Conservation (phyloP, 2,888 invertebrate species). For the Luperina nickerlii region DNA sequence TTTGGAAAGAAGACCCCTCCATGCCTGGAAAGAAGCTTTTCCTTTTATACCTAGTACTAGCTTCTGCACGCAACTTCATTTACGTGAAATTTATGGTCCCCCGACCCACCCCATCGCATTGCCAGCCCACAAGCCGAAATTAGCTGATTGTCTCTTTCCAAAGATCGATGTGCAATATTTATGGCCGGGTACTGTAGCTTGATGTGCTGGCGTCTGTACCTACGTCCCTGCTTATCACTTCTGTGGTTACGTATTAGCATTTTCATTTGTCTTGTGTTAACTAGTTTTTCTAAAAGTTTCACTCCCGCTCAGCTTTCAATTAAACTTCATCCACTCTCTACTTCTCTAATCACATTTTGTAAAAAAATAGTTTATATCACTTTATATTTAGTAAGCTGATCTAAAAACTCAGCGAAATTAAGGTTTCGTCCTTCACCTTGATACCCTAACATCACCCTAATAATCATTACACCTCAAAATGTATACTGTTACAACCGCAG, state of each 20-base stretch:
- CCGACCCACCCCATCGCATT: too few relatives aligned
- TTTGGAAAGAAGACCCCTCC: too few relatives aligned
- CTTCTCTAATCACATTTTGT: background rate
- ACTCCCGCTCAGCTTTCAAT: background rate
- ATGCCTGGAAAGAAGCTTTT: too few relatives aligned
- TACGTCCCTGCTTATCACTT: background rate
- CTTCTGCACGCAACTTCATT: too few relatives aligned
- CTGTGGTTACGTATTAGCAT: background rate
- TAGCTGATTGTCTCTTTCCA: too few relatives aligned
- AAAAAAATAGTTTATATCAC: background rate
- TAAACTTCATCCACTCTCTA: background rate
- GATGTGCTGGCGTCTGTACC: too few relatives aligned
- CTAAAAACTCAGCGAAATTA: slow-evolving; percentile 17
- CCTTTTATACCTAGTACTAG: too few relatives aligned
- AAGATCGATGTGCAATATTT: too few relatives aligned
- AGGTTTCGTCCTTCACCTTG: slow-evolving; percentile 19
- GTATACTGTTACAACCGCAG: slow-evolving; percentile 22
- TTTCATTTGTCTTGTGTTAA: background rate
- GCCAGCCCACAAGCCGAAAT: too few relatives aligned
- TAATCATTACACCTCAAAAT: slow-evolving; percentile 38
- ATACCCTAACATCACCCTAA: slow-evolving; percentile 16
- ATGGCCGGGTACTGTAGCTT: too few relatives aligned
- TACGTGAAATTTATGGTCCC: too few relatives aligned
- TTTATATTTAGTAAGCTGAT: background rate
- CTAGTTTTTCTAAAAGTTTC: background rate